Evolutionary conservation across 1,140 invertebrate species (phyloP), one percentile per base, ranked within the genome.

Genomic region (Drosophila nebulosa): DNA sequence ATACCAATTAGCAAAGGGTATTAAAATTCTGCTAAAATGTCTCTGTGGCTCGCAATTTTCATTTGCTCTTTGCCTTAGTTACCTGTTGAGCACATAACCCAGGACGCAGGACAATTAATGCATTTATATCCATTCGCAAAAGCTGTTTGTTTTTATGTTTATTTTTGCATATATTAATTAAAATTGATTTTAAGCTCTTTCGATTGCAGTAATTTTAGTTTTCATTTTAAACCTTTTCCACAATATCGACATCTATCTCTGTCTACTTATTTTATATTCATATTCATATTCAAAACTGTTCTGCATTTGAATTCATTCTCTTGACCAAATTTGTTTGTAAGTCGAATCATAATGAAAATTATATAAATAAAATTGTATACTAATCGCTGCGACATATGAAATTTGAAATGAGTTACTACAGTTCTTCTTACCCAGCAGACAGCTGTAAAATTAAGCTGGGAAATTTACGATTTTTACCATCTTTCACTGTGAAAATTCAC

Each of bases 381-480:
- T 90, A 90, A 90, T 89, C 68, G 52, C 64, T 70, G 26, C 74
- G 69, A 79, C 89, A 90, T 90, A 90, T 90, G 89, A 90, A 90
- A 90, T 90, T 90, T 90, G 73, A 86, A 86, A 78, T 69, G 69
- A 65, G 65, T 65, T 60, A 46, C 16, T 3, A 46, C 6, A 21
- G 39, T 46, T 46, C 16, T 46, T 46, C 16, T 64, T 52, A 46
- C 64, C 10, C 12, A 14, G n/a, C 78, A 24, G 24, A 24, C 16
- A 18, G 21, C 42, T 3, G n/a, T n/a, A n/a, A n/a, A n/a, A 16
- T 9, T 7, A 3, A 64, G 63, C 62, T 67, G 50, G 46, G 32
- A 67, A 70, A 76, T 90, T 90, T 90, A 88, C 78, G 85, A 89
- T 90, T 90, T 90, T 90, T 90, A 90, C 89, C 89, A 90, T 90